A percentile compares a stretch with the other conserved stretches of the same genome.
Conservation (phyloP, 2,113 vertebrate genomes). For the Chloebia gouldiae region DNA sequence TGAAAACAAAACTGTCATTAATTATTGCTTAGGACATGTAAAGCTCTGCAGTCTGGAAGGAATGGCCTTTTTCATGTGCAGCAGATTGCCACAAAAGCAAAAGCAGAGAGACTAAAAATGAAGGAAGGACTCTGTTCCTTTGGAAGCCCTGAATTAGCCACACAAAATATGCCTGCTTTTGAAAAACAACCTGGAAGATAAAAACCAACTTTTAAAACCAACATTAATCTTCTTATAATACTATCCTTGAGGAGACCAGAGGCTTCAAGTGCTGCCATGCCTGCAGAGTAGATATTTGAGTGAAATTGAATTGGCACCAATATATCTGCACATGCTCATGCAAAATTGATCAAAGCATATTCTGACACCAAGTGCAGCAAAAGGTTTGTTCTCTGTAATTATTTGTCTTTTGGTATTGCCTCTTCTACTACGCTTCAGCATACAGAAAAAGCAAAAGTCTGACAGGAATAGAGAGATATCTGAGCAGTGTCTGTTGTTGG, state of each 20-base stretch:
- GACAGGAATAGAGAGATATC: not conserved
- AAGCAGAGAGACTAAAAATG: not conserved
- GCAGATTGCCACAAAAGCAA: not conserved
- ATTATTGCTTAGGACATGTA: not conserved
- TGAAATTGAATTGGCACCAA: conserved; percentile 40
- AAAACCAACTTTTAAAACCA: not conserved
- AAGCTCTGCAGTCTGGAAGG: not conserved
- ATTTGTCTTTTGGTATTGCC: conserved; percentile 32
- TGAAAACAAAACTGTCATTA: not conserved
- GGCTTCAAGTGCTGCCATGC: not conserved
- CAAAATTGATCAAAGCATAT: conserved; percentile 48
- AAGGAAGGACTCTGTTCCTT: not conserved
- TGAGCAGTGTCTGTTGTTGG: not conserved
- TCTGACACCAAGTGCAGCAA: conserved; percentile 23
- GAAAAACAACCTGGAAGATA: not conserved
- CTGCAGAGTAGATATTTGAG: conserved; percentile 4
- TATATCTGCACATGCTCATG: conserved; percentile 43
- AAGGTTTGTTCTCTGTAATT: conserved; percentile 46
- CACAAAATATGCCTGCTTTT: not conserved
- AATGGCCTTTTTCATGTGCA: not conserved
- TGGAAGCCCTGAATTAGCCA: not conserved
- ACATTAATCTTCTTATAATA: not conserved
- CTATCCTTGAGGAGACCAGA: not conserved
- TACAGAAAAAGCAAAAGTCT: not conserved
- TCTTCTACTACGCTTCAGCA: not conserved